phyloP scores from a whole-genome alignment of 2,113 vertebrate species.

The Nothoprocta pentlandii region DNA sequence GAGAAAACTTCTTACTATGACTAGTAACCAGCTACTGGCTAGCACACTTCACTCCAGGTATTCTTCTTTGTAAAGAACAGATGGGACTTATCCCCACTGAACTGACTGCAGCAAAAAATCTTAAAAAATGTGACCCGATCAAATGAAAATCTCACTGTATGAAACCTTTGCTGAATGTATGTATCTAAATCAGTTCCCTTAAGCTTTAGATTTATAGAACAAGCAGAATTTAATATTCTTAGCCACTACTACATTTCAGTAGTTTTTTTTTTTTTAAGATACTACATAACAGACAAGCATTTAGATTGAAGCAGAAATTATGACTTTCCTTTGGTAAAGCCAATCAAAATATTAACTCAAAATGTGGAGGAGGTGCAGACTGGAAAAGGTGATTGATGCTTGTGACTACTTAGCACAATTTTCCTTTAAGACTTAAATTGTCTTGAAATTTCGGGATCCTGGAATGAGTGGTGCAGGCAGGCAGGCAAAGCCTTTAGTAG shows the following conservation, averaged over 20 bases:
- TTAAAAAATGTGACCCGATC: not conserved
- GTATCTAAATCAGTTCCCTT: slow-evolving; percentile 34
- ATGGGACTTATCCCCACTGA: not conserved
- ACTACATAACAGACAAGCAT: slow-evolving; percentile 6
- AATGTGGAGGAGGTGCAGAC: not conserved
- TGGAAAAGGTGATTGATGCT: slow-evolving; percentile 40
- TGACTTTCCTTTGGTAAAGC: slow-evolving; percentile 41
- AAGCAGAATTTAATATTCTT: slow-evolving; percentile 15
- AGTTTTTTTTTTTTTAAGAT: not conserved
- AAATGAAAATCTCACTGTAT: slow-evolving; percentile 47
- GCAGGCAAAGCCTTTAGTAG: slow-evolving; percentile 83
- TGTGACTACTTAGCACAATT: slow-evolving; percentile 40
- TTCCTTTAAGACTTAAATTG: slow-evolving; percentile 48
- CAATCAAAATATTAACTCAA: slow-evolving; percentile 61
- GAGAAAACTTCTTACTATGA: slow-evolving; percentile 85
- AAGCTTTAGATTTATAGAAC: slow-evolving; percentile 46
- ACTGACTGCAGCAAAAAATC: not conserved
- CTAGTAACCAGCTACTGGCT: slow-evolving; percentile 86
- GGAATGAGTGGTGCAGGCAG: slow-evolving; percentile 85
- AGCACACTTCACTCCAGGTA: slow-evolving; percentile 83
- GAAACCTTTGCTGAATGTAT: not conserved
- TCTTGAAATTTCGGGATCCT: slow-evolving; percentile 75
- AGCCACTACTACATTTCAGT: not conserved
- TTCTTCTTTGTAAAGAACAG: slow-evolving; percentile 51
- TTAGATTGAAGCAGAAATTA: slow-evolving; percentile 28